Evolutionary conservation across 2,888 invertebrate genomes (phyloP), one percentile per base, ranked within the genome.

Genomic region (Laspeyria flexula): DNA sequence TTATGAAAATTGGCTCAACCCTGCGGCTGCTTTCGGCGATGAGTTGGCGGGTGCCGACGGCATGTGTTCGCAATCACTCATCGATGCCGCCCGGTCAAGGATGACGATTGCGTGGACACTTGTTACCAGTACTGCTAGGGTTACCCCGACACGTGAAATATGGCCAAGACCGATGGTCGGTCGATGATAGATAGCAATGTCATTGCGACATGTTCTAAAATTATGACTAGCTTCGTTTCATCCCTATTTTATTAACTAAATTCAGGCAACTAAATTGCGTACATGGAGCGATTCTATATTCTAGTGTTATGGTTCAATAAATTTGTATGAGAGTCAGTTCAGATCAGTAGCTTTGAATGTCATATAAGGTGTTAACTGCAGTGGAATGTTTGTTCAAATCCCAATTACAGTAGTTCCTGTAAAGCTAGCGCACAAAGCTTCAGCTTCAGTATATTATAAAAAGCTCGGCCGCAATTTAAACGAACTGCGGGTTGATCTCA

Each of bases 11-110:
- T 55, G 39, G 25, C 35, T 16, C 82, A 86, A 49, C 87, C 86
- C 86, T 86, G 71, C 51, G 70, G 70, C 71, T 82, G 85, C 84
- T 83, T 70, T 51, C 71, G 68, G 73, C 83, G 86, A 87, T 88
- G 88, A 88, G 85, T 87, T 79, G 85, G 77, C 80, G 81, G 73
- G 77, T 85, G 88, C 83, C 84, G 78, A 77, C 81, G 71, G 79
- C 92, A 89, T 83, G 84, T 89, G 91, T 75, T 72, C 46, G 77
- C 90, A 77, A 92, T 92, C 92, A 87, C 74, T 92, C 91, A 92
- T 90, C 90, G 89, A 90, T 88, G 86, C 72, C 66, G 79, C 79
- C 72, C 86, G 83, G 83, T 86, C 87, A 85, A 89, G 86, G 90
- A 88, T 88, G 84, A 83, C 77, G 78, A 83, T 78, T 77, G 79